Conservation (phyloP, 1,140 invertebrate genomes). For the Cherax destructor region DNA sequence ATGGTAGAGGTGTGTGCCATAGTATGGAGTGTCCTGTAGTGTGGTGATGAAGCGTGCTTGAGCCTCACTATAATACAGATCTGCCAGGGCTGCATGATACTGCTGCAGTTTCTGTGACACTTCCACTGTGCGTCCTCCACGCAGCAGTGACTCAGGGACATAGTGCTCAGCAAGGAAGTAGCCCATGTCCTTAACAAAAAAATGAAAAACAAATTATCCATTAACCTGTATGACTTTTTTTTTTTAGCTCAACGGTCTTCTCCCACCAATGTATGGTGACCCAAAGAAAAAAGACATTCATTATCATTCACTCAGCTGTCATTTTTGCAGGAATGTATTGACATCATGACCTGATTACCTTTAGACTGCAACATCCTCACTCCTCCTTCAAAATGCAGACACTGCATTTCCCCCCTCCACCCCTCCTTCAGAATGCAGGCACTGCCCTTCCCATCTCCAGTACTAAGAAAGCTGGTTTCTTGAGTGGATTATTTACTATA, state of each 20-base stretch:
- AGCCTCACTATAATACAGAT: slow-evolving; percentile 12
- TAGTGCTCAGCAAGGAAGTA: slow-evolving; percentile 56
- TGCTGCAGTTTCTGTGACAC: slow-evolving; percentile 21
- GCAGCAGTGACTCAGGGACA: slow-evolving; percentile 45
- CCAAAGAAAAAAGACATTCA: too few species aligned
- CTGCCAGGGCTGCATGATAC: slow-evolving; percentile 3
- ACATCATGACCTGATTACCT: too few species aligned
- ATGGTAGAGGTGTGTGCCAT: slow-evolving; percentile 49
- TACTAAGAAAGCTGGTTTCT: too few species aligned
- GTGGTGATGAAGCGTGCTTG: slow-evolving; percentile 35
- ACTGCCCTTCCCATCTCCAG: too few species aligned
- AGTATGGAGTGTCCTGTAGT: slow-evolving; percentile 32
- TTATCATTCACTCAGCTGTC: too few species aligned
- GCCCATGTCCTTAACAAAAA: neutral
- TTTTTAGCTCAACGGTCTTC: neutral
- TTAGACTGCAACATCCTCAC: too few species aligned
- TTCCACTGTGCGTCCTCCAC: neutral
- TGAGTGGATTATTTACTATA: too few species aligned
- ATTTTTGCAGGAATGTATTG: too few species aligned
- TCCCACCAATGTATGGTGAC: too few species aligned
- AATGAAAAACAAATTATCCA: neutral
- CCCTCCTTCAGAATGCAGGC: too few species aligned
- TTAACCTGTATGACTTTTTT: neutral
- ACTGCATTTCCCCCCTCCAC: too few species aligned
- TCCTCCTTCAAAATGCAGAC: too few species aligned